Evolutionary conservation across 2,797 vertebrate species (phyloP).

Genomic region (Astyanax mexicanus): DNA sequence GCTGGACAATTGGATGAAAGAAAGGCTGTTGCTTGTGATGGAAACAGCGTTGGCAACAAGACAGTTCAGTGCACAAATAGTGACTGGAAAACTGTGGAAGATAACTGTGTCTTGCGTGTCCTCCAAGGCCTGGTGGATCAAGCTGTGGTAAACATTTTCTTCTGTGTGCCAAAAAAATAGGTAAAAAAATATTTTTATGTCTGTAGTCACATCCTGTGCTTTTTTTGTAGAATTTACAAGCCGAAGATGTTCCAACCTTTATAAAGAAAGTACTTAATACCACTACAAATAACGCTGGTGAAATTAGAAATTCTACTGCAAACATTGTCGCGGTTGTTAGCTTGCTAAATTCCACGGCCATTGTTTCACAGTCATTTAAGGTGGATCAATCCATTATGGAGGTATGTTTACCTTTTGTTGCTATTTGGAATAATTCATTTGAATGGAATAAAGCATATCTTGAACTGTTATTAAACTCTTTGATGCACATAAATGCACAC

Average conservation of each 20-base stretch:
- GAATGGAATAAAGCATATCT: too few species aligned
- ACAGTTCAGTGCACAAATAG: constrained; percentile 50
- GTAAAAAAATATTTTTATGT: neutral
- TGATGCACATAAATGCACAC: too few species aligned
- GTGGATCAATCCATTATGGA: constrained; percentile 39
- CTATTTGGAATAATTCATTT: neutral
- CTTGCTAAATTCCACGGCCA: constrained; percentile 76
- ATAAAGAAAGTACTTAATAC: constrained; percentile 52
- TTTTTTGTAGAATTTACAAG: constrained; percentile 52
- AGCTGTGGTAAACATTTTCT: neutral
- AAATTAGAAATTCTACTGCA: constrained; percentile 64
- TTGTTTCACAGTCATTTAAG: constrained; percentile 15
- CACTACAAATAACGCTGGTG: neutral
- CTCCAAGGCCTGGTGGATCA: neutral
- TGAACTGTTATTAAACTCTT: too few species aligned
- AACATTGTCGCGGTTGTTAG: constrained; percentile 74
- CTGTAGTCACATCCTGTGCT: neutral
- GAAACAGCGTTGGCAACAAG: constrained; percentile 47
- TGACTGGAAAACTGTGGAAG: constrained; percentile 37
- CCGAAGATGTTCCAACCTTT: constrained; percentile 56
- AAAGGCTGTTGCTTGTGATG: constrained; percentile 32
- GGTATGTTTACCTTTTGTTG: constrained; percentile 55
- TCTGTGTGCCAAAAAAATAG: too few species aligned
- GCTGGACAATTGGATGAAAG: constrained; percentile 6
- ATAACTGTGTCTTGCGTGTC: constrained; percentile 63